Evolutionary conservation across 2,113 vertebrate genomes (phyloP).

Genomic region (Python bivittatus): DNA sequence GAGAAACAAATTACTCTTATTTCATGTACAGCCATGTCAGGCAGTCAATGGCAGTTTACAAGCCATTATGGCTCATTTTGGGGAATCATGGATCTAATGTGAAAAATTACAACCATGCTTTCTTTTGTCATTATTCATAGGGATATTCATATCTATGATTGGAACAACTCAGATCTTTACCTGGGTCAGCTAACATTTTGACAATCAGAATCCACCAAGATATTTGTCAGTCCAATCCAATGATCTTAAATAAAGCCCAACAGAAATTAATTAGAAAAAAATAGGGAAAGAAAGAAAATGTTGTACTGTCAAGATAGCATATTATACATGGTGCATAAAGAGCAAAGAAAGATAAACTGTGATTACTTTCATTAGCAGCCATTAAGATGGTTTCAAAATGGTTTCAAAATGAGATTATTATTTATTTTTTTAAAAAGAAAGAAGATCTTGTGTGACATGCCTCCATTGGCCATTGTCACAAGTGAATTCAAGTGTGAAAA

Average conservation of each 20-base stretch:
- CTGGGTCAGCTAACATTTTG: background rate
- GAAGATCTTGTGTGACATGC: background rate
- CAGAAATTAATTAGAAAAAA: background rate
- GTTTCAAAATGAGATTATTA: background rate
- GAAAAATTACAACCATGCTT: background rate
- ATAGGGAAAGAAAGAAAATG: background rate
- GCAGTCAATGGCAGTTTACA: too few species aligned
- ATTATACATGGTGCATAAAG: background rate
- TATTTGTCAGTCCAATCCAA: background rate
- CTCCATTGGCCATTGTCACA: background rate
- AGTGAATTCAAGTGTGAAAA: background rate
- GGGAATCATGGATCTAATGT: background rate
- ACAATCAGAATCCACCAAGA: background rate
- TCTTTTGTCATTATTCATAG: background rate
- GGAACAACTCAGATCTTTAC: background rate
- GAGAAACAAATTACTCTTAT: background rate
- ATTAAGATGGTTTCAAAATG: background rate
- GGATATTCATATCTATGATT: background rate
- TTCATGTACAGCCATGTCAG: too few species aligned
- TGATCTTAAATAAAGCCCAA: background rate
- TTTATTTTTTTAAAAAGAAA: background rate
- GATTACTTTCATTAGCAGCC: background rate
- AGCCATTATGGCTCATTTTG: background rate
- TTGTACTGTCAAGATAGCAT: background rate
- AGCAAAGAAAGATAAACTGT: background rate